Evolutionary conservation across 2,888 invertebrate species (phyloP).

Genomic region (Andrena bicolor): DNA sequence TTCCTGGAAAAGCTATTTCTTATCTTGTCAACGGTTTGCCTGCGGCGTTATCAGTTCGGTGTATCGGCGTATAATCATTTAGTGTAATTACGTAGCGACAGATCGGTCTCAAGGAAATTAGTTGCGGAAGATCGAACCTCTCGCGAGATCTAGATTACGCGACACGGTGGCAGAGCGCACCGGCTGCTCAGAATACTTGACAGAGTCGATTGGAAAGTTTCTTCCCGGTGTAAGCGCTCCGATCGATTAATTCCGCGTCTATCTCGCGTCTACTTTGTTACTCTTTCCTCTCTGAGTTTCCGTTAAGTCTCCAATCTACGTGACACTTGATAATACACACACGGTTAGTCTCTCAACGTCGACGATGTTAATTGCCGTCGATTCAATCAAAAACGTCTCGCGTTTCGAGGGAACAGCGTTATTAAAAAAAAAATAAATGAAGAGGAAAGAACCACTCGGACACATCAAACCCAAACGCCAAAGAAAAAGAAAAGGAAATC

Average conservation of each 20-base stretch:
- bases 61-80: no score
- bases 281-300: not conserved
- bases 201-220: conserved; percentile 34
- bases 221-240: conserved; percentile 36
- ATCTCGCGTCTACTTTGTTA: conserved; percentile 5
- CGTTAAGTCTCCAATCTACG: not conserved
- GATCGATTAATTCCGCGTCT: conserved; percentile 53
- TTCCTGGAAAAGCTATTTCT: no score
- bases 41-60: no score
- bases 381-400: not conserved
- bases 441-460: not conserved
- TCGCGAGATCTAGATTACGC: not conserved
- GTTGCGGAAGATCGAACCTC: conserved; percentile 11
- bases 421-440: not conserved
- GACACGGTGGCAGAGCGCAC: conserved; percentile 1
- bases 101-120: not conserved
- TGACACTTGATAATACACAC: not conserved
- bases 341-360: conserved; percentile 13
- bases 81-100: not conserved
- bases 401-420: conserved; percentile 9
- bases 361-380: not conserved
- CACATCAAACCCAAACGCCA: not conserved
- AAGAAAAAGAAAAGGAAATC: conserved; percentile 13
- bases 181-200: conserved; percentile 11
- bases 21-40: no score